phyloP scores from a whole-genome alignment of 1,140 invertebrate species.

The Delia radicum region DNA sequence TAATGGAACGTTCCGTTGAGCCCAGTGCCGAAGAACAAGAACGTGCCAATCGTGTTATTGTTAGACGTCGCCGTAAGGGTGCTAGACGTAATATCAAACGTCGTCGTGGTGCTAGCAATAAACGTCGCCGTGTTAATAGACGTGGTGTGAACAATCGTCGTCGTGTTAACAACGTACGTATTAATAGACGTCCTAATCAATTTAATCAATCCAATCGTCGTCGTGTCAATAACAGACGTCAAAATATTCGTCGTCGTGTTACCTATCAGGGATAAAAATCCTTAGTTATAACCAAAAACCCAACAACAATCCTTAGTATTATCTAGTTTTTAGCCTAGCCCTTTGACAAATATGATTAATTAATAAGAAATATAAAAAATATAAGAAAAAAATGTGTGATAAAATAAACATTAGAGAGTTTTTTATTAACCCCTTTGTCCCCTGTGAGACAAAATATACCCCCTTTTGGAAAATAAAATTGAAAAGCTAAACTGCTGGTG shows the following conservation, averaged over 20 bases:
- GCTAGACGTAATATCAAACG: conserved; percentile 36
- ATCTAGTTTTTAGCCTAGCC: conserved; percentile 8
- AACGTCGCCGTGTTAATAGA: conserved; percentile 34
- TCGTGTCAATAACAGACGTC: neutral
- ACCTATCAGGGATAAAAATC: neutral
- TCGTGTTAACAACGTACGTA: neutral
- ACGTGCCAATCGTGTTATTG: conserved; percentile 49
- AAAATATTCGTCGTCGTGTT: conserved; percentile 31
- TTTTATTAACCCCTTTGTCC: too few relatives aligned
- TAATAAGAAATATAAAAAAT: neutral
- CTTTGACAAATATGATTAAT: neutral
- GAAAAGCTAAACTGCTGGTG: too few relatives aligned
- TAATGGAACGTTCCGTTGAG: conserved; percentile 41
- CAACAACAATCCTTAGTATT: neutral
- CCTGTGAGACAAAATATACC: too few relatives aligned
- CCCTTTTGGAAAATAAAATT: too few relatives aligned
- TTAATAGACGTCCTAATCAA: neutral
- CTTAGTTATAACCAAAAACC: neutral
- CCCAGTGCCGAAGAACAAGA: conserved; percentile 33
- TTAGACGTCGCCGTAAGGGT: conserved; percentile 43
- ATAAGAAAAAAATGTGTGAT: neutral
- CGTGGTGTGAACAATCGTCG: conserved; percentile 18
- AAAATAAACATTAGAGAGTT: neutral
- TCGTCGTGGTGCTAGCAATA: conserved; percentile 25
- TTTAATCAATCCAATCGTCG: too few relatives aligned